These are phyloP conservation scores for Drosophila miranda DNA, from an alignment of 1,140 invertebrate genomes.

Conservation along the genomic window DNA sequence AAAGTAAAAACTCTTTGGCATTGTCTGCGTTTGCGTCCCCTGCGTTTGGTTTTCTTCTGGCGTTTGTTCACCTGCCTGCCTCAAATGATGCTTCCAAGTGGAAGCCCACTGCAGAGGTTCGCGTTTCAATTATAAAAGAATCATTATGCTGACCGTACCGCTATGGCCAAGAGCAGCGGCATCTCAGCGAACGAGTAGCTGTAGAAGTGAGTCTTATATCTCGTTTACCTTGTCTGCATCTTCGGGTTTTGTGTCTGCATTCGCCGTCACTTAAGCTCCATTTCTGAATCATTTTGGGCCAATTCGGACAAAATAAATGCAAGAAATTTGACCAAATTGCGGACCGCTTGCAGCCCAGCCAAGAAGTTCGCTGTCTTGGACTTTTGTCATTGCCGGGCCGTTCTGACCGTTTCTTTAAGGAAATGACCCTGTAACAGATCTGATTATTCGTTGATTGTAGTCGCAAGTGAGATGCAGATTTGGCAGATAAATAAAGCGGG, in stretches of 20 bases:
- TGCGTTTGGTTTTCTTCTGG: slow-evolving; percentile 30
- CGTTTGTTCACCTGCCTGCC: slow-evolving; percentile 71
- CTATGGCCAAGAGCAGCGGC: slow-evolving; percentile 49
- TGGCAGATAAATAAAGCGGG: slow-evolving; percentile 36
- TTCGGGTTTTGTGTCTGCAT: slow-evolving; percentile 21
- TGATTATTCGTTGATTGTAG: slow-evolving; percentile 38
- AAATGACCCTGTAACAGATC: slow-evolving; percentile 79
- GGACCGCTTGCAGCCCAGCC: slow-evolving; percentile 12
- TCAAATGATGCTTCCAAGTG: slow-evolving; percentile 8
- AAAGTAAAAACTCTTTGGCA: slow-evolving; percentile 79
- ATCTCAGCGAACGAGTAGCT: slow-evolving; percentile 18
- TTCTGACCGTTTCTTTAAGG: slow-evolving; percentile 50
- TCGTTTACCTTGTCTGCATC: slow-evolving; percentile 66
- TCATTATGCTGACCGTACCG: slow-evolving; percentile 58
- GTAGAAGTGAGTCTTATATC: slow-evolving; percentile 34
- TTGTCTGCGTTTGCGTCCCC: slow-evolving; percentile 37
- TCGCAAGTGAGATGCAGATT: slow-evolving; percentile 55
- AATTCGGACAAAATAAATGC: slow-evolving; percentile 61
- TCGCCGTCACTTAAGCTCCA: slow-evolving; percentile 58
- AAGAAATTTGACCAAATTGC: slow-evolving; percentile 75
- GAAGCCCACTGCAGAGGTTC: slow-evolving; percentile 8
- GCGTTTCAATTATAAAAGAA: slow-evolving; percentile 71
- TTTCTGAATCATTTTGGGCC: slow-evolving; percentile 58
- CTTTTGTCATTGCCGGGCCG: slow-evolving; percentile 59
- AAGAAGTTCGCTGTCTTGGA: slow-evolving; percentile 74